phyloP scores from a whole-genome alignment of 2,113 vertebrate genomes.

The Ptyas mucosa region DNA sequence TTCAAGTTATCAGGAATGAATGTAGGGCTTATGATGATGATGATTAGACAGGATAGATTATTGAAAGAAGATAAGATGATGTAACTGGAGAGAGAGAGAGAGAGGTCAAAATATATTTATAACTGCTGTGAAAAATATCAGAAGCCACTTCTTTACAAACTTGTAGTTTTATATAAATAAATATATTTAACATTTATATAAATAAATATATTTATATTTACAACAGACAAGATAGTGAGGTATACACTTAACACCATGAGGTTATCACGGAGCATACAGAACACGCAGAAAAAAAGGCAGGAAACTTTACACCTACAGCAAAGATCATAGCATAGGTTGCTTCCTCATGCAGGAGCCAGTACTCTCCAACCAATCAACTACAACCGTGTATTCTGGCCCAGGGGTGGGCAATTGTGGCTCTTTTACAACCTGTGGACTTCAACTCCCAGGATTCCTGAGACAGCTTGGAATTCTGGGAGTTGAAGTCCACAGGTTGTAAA shows the following conservation, averaged over 20 bases:
- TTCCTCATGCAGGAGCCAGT: neutral
- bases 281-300: neutral
- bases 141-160: neutral
- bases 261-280: too few relatives aligned
- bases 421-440: too few relatives aligned
- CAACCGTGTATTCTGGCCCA: neutral
- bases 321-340: neutral
- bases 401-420: too few relatives aligned
- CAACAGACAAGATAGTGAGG: neutral
- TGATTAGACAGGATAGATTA: neutral
- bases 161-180: neutral
- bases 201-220: neutral
- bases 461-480: too few relatives aligned
- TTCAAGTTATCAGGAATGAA: neutral
- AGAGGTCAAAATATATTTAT: neutral
- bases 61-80: neutral
- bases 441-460: too few relatives aligned
- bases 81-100: neutral
- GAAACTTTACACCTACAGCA: neutral
- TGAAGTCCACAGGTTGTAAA: too few relatives aligned
- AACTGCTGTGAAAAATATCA: neutral
- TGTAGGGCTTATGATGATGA: neutral
- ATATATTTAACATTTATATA: neutral
- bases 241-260: neutral
- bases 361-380: neutral